Base-by-base conservation (phyloP, 2,113 vertebrate genomes). In the Channa argus region DNA sequence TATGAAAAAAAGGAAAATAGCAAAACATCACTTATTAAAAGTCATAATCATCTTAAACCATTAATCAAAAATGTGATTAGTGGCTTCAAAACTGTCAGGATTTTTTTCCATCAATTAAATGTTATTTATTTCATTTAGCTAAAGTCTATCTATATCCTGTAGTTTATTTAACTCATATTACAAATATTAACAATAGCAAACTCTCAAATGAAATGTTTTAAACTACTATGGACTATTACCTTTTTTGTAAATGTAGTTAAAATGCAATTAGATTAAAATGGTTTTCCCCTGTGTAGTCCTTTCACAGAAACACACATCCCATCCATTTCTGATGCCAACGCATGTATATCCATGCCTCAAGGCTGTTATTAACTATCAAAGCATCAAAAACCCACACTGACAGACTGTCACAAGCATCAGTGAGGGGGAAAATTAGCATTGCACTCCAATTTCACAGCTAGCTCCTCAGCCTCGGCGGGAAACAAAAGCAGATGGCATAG, bases 341-440 rank as follows among this genome's bases (percentile, higher is more conserved):
- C 39, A 39, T 65, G 34, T n/a, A 37, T 37, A 51, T 65, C 9
- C n/a, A 46, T 65, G 71, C 74, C 68, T 66, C 24, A 10, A 74
- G 71, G 81, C 56, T 5, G 6, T 59, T 53, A 12, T 38, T 36
- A 74, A 60, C 74, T 59, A 89, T 39, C 55, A 78, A 84, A 83
- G 79, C 79, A 85, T 83, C 63, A 79, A 73, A 82, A 85, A 71
- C 47, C 60, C 58, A 72, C 62, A 76, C 1, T 81, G 88, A 89
- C 86, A 86, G 73, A 61, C 66, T 77, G 15, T 44, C 51, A 63
- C 0, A n/a, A n/a, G 47, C 74, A 63, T 67, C 74, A 88, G 55
- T 71, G 87, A 80, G 47, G 79, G 74, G 66, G 83, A 86, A 85
- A 89, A 86, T 90, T 63, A 68, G 61, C 37, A 34, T 38, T 55